Conservation (phyloP, 37 sponge, comb jelly and placozoan species). For the Dysidea cf. avara region DNA sequence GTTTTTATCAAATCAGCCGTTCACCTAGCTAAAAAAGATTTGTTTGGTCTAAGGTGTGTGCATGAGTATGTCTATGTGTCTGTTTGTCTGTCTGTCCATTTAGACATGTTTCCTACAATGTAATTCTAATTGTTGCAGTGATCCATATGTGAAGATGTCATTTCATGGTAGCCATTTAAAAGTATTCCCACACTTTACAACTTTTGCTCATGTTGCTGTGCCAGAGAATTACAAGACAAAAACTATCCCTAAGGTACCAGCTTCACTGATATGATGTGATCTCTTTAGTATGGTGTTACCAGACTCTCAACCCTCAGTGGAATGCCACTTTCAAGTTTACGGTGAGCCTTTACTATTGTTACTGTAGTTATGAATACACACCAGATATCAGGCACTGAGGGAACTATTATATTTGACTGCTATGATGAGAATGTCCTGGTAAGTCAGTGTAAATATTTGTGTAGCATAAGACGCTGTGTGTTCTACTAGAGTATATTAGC, state of each 20-base stretch:
- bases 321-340: slow-evolving; percentile 27
- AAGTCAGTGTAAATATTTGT: slow-evolving; percentile 17
- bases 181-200: too few relatives aligned
- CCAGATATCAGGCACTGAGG: slow-evolving; percentile 7
- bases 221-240: not conserved
- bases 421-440: slow-evolving; percentile 70
- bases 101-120: not conserved
- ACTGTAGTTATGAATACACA: not conserved
- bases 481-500: too few relatives aligned
- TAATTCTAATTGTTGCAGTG: slow-evolving; percentile 23
- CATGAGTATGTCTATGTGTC: slow-evolving; percentile 10
- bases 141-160: slow-evolving; percentile 53
- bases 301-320: slow-evolving; percentile 68
- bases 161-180: not conserved
- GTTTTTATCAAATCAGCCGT: slow-evolving; percentile 18
- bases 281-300: not conserved
- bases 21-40: slow-evolving; percentile 35
- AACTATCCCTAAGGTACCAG: slow-evolving; percentile 47
- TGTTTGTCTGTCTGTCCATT: slow-evolving; percentile 19
- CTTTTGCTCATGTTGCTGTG: too few relatives aligned
- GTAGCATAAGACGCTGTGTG: too few relatives aligned
- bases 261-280: too few relatives aligned
- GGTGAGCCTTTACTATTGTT: slow-evolving; percentile 10
- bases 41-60: slow-evolving; percentile 46
- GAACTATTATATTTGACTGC: slow-evolving; percentile 42